Evolutionary conservation across 2,888 invertebrate genomes (phyloP).

Genomic region (Cryptus armator): DNA sequence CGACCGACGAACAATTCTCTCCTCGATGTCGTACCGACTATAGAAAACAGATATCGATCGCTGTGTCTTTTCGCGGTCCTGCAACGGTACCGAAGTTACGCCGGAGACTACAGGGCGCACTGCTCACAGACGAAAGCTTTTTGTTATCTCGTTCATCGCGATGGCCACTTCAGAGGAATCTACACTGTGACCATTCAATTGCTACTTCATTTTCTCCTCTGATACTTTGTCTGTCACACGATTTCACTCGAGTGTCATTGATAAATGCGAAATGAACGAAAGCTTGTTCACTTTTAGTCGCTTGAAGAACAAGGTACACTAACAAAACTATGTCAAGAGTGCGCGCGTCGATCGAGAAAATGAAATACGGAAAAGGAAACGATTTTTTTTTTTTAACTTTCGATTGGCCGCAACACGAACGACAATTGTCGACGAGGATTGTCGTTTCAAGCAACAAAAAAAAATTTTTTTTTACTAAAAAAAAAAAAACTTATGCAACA

Average conservation of each 20-base stretch:
- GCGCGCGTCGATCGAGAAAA: background rate
- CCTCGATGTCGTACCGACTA: conserved; percentile 9
- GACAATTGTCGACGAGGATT: too few species aligned
- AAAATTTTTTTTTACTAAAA: too few species aligned
- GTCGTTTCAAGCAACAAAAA: too few species aligned
- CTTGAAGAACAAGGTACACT: background rate
- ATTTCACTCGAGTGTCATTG: conserved; percentile 1
- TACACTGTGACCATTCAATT: background rate
- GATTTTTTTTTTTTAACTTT: background rate
- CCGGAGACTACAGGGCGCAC: background rate
- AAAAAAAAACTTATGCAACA: too few species aligned
- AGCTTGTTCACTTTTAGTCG: background rate
- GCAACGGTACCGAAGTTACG: background rate
- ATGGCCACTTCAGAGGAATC: background rate
- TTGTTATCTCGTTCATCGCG: background rate
- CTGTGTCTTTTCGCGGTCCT: background rate
- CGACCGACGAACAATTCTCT: conserved; percentile 23
- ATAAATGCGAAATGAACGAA: background rate
- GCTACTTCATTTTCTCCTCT: background rate
- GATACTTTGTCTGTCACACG: background rate
- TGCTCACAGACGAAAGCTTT: background rate
- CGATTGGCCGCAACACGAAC: background rate
- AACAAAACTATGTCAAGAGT: background rate
- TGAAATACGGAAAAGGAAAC: background rate
- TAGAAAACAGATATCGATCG: conserved; percentile 25